Base-by-base conservation (phyloP, 2,113 vertebrate genomes). In the Chlorodrepanis virens region DNA sequence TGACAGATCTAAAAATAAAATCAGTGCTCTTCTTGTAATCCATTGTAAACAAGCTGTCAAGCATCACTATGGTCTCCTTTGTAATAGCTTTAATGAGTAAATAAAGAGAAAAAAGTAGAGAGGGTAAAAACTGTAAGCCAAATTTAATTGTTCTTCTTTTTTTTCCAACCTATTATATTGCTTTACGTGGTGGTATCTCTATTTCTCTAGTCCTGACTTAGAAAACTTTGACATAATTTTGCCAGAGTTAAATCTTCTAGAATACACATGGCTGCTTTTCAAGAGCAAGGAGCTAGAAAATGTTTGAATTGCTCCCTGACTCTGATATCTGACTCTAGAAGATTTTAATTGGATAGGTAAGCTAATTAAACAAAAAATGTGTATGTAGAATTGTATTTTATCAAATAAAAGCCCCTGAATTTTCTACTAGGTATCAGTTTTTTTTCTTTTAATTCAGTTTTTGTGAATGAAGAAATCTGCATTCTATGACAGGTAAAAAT, bases 71-170 rank as follows among this genome's bases (percentile, higher is more conserved):
- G 37, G 67, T 79, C 53, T 96, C 67, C 88, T 92, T 94, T 71
- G 93, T 89, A 95, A 93, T 20, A 94, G 61, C 39, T 77, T 87
- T 94, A 95, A 85, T 86, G 61, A 92, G 72, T 72, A 96, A 96
- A 76, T 83, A 92, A 50, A 86, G 50, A 88, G 63, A 93, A 79
- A 87, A 82, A 95, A 90, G 61, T 61, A 61, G 59, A 83, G 19
- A 89, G 27, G 49, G 74, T 91, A 59, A 91, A 72, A 97, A 93
- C 75, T 18, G 9, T 53, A 95, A 95, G 24, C 50, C 50, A n/a
- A 85, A 71, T 59, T 39, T 56, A 84, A 94, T 19, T 50, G 44
- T 87, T 93, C 5, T n/a, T 59, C 18, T 67, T 17, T 45, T 47
- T 35, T 31, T 31, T 84, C 90, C 63, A 87, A 59, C 33, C 11